A percentile compares a stretch with the other conserved stretches of the same genome.
phyloP scores from a whole-genome alignment of 2,888 invertebrate species.

The Siphonodentalium dalli region DNA sequence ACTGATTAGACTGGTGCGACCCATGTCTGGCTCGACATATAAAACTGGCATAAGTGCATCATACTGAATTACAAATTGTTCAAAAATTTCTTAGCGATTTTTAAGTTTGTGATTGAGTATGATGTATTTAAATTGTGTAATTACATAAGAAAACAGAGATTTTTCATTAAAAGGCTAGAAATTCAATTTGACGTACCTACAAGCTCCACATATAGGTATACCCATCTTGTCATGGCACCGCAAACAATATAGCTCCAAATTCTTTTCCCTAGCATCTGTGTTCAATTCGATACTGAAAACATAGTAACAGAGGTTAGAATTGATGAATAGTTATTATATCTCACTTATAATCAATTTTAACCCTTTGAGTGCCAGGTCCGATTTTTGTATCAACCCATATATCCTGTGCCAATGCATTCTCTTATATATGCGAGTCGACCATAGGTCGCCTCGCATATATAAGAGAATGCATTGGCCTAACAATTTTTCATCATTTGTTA shows the following conservation, averaged over 20 bases:
- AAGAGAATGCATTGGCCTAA: too few species aligned
- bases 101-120: background rate
- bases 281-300: slow-evolving; percentile 84
- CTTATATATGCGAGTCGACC: too few species aligned
- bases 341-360: background rate
- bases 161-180: background rate
- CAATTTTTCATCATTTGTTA: too few species aligned
- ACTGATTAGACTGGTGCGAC: too few species aligned
- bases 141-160: background rate
- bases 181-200: slow-evolving; percentile 65
- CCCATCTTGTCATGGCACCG: slow-evolving; percentile 99
- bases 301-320: background rate
- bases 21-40: too few species aligned
- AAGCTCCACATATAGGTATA: slow-evolving; percentile 99
- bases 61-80: background rate
- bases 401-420: too few species aligned
- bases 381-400: too few species aligned
- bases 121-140: background rate
- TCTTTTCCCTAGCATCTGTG: slow-evolving; percentile 94
- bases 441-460: too few species aligned
- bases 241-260: slow-evolving; percentile 93
- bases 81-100: background rate
- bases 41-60: too few species aligned
- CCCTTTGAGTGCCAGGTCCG: too few species aligned
- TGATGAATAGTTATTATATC: background rate